These are phyloP conservation scores for Liodrosophila aerea DNA, from an alignment of 2,888 invertebrate species.

Conservation along the genomic window DNA sequence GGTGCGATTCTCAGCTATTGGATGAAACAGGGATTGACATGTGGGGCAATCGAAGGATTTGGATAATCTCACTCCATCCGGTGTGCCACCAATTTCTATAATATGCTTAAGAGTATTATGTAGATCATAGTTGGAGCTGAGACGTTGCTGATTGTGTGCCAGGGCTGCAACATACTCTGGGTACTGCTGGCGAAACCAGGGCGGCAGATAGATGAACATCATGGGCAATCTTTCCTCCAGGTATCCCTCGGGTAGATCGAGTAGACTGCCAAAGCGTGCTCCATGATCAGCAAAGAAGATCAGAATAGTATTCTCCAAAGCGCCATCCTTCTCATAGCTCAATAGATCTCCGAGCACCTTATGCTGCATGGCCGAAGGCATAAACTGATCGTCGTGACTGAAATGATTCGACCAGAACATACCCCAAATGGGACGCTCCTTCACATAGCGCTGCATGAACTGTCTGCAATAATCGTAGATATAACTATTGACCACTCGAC, in stretches of 20 bases:
- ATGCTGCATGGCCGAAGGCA: constrained; percentile 86
- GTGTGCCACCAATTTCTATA: constrained; percentile 83
- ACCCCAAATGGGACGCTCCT: constrained; percentile 86
- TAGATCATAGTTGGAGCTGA: constrained; percentile 89
- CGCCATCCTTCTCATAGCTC: constrained; percentile 84
- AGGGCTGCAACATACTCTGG: constrained; percentile 84
- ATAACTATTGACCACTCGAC: constrained; percentile 85
- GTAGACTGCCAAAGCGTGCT: constrained; percentile 87
- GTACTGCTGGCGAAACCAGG: constrained; percentile 84
- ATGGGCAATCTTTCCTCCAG: constrained; percentile 90
- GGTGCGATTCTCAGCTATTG: constrained; percentile 84
- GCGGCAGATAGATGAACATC: constrained; percentile 86
- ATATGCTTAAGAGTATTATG: constrained; percentile 87
- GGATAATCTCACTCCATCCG: constrained; percentile 38
- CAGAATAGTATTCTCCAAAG: constrained; percentile 86
- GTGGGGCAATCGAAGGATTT: constrained; percentile 84
- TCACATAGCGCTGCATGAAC: constrained; percentile 85
- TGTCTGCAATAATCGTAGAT: constrained; percentile 86
- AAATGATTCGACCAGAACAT: constrained; percentile 89
- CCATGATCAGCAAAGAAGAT: constrained; percentile 90
- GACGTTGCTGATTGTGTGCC: constrained; percentile 84
- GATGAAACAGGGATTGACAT: constrained; percentile 86
- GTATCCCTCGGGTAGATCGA: constrained; percentile 86
- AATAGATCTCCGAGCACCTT: constrained; percentile 85
- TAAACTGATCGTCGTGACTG: constrained; percentile 87